These are phyloP conservation scores for Boloria selene DNA, from an alignment of 2,888 invertebrate genomes.

Conservation along the genomic window DNA sequence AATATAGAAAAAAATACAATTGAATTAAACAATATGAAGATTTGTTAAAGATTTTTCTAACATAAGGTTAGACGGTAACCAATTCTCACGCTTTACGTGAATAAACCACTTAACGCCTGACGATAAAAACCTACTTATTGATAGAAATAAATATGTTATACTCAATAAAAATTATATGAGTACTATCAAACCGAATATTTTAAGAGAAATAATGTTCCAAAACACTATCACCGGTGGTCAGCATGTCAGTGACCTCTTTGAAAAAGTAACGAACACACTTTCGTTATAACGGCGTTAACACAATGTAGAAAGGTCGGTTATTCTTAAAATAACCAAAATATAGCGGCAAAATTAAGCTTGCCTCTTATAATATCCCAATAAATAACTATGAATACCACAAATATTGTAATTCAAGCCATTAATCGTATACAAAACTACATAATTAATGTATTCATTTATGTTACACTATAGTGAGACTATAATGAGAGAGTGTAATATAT, in stretches of 20 bases:
- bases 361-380: constrained; percentile 31
- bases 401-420: constrained; percentile 54
- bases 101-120: constrained; percentile 11
- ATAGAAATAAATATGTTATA: constrained; percentile 19
- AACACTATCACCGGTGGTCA: constrained; percentile 45
- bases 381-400: constrained; percentile 41
- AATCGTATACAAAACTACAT: constrained; percentile 50
- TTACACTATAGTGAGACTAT: constrained; percentile 37
- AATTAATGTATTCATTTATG: constrained; percentile 47
- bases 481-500: constrained; percentile 15
- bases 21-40: no score
- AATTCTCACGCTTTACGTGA: constrained; percentile 4
- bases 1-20: no score
- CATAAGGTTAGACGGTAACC: neutral
- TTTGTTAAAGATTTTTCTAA: no score
- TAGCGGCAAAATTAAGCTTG: neutral
- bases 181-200: constrained; percentile 28
- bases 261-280: neutral
- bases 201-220: constrained; percentile 55
- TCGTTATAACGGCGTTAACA: constrained; percentile 8
- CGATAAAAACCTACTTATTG: constrained; percentile 6
- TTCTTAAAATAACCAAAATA: constrained; percentile 1
- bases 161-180: constrained; percentile 18
- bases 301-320: constrained; percentile 5
- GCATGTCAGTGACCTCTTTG: constrained; percentile 48